A percentile compares a stretch with the other conserved stretches of the same genome.
Evolutionary conservation across 2,888 invertebrate genomes (phyloP).

Genomic region (Pristionchus mayeri): DNA sequence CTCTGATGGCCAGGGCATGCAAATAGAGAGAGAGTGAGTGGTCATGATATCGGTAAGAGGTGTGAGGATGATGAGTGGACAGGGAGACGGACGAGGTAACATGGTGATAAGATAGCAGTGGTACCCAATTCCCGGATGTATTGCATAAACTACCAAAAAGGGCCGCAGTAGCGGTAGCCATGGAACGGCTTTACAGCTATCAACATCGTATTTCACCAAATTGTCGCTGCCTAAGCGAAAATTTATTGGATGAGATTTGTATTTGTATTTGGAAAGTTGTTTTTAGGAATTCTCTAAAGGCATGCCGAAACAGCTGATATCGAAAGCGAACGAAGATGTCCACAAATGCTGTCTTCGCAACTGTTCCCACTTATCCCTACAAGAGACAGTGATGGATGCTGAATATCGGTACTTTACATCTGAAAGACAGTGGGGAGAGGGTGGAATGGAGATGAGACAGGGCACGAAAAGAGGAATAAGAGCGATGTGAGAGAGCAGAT

Average conservation of each 20-base stretch:
- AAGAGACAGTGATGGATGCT: constrained; percentile 3
- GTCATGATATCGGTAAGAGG: constrained; percentile 39
- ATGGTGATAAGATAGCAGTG: not conserved
- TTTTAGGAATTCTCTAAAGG: too few relatives aligned
- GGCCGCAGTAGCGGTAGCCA: too few relatives aligned
- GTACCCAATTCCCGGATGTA: too few relatives aligned
- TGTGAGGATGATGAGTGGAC: constrained; percentile 39
- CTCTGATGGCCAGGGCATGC: constrained; percentile 28
- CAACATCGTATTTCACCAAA: too few relatives aligned
- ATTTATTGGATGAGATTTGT: too few relatives aligned
- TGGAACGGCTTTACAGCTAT: too few relatives aligned
- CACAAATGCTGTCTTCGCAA: not conserved
- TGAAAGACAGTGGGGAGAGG: not conserved
- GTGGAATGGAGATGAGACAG: not conserved
- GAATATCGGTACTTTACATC: not conserved
- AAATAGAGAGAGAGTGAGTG: not conserved
- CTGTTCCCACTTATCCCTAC: not conserved
- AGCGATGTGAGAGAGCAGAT: constrained; percentile 14
- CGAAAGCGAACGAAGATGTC: too few relatives aligned
- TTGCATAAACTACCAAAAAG: too few relatives aligned
- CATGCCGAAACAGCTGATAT: too few relatives aligned
- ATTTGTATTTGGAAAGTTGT: too few relatives aligned
- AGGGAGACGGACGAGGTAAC: constrained; percentile 50
- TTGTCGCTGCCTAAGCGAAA: too few relatives aligned
- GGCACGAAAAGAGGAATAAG: not conserved